Base-by-base conservation (phyloP, 2,797 vertebrate species). In the Micromesistius poutassou region DNA sequence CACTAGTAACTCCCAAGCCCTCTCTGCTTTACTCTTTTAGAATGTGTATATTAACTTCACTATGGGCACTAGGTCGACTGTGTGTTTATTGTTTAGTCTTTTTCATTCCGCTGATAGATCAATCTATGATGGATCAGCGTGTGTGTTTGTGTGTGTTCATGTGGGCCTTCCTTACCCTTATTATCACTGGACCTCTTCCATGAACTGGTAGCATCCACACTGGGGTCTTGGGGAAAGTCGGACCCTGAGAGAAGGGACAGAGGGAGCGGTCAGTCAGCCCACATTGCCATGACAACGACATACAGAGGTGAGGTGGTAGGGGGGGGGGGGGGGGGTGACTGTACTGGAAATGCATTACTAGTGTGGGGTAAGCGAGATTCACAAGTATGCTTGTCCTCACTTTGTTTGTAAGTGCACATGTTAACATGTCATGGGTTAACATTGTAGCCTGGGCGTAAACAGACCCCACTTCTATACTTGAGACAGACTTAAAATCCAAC, bases 121-220 rank as follows among this genome's bases (percentile, higher is more conserved):
- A 38, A 38, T 38, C 35, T 36, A 36, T 8, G n/a, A n/a, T n/a
- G n/a, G n/a, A 55, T 55, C 46, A 55, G 16, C 16, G 14, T 50
- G 13, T 50, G 13, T 50, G 13, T 50, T 5, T 55, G 68, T 71
- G 68, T 71, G 68, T 30, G 30, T 71, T 28, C 19, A 19, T 62
- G 55, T 62, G 19, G 0, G 55, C 55, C 7, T 50, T 10, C 46
- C 28, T 71, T 30, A 31, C 33, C 35, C 87, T 97, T 96, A 89
- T 96, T 92, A 84, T 96, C 95, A 73, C 91, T 95, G 75, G 97
- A 96, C 87, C 89, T 83, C 89, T 97, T 98, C 97, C 97, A 98
- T 77, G 95, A 92, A 1, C 95, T 93, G 1, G 95, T 92, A 80
- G 96, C 95, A 85, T 94, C 90, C 87, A 96, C 92, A 84, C 94